Conservation (phyloP, 2,113 vertebrate species). For the rabbit (Oryctolagus cuniculus) region mOryCun1.1 NC_091449.1:27190501-27191000, state of each 20-base stretch:
- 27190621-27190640: neutral
- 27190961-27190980: neutral
- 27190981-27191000: neutral
- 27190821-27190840: neutral
- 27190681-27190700: neutral
- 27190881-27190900: neutral
- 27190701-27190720: neutral
- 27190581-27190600: neutral
- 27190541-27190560: neutral
- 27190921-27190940: neutral
- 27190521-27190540: neutral
- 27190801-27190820: neutral
- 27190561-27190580: neutral
- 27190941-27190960: neutral
- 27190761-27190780: neutral
- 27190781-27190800: neutral
- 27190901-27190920: neutral
- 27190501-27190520: neutral
- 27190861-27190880: neutral
- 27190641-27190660: neutral
- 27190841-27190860: neutral
- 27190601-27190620: neutral
- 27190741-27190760: neutral
- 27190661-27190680: neutral
- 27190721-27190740: neutral